Conservation (phyloP, 2,888 invertebrate genomes). For the Drosophila nr. fundita region DNA sequence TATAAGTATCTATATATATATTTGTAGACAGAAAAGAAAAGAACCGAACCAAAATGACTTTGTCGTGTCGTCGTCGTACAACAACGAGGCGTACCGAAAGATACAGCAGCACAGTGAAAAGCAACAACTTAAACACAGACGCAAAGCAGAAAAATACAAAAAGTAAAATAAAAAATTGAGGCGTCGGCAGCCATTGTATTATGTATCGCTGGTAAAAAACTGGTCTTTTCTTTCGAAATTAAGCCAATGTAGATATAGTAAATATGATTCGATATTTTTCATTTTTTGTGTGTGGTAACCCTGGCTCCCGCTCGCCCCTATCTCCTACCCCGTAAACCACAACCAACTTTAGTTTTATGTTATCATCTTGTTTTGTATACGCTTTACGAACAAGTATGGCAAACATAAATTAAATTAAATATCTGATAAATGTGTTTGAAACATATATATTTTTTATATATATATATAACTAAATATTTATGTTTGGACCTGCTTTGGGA, state of each 20-base stretch:
- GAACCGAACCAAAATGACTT: slow-evolving; percentile 33
- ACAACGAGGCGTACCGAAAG: slow-evolving; percentile 63
- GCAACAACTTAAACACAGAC: slow-evolving; percentile 63
- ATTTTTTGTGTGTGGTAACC: neutral
- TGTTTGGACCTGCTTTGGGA: slow-evolving; percentile 35
- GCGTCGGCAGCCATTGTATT: slow-evolving; percentile 53
- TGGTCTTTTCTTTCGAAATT: slow-evolving; percentile 28
- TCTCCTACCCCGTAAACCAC: neutral
- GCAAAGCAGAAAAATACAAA: slow-evolving; percentile 27
- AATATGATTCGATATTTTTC: neutral
- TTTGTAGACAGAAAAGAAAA: slow-evolving; percentile 30
- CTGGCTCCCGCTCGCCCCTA: neutral
- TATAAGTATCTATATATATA: slow-evolving; percentile 18
- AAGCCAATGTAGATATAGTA: neutral
- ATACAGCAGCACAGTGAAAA: slow-evolving; percentile 66
- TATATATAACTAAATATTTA: slow-evolving; percentile 2
- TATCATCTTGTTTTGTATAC: slow-evolving; percentile 19
- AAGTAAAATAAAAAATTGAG: slow-evolving; percentile 32
- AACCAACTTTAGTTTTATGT: neutral
- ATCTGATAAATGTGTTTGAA: slow-evolving; percentile 7
- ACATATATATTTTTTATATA: neutral
- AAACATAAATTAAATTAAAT: slow-evolving; percentile 28
- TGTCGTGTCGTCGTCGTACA: slow-evolving; percentile 41
- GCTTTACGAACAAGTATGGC: slow-evolving; percentile 10
- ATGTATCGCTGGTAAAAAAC: slow-evolving; percentile 33